Conservation (phyloP, 1,140 invertebrate genomes). For the Lasioglossum baleicum region DNA sequence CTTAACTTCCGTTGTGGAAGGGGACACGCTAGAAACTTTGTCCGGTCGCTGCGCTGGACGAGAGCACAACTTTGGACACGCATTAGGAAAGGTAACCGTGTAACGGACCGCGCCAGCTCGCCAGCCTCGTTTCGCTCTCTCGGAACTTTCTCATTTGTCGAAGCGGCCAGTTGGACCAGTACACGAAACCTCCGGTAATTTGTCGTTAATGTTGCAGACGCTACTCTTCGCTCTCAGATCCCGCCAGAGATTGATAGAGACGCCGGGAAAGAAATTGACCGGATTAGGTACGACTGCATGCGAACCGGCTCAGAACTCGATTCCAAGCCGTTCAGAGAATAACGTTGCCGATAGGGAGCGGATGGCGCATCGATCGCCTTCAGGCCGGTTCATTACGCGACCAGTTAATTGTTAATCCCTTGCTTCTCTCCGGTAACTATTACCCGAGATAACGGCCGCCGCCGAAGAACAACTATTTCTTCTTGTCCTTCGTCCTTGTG, state of each 20-base stretch:
- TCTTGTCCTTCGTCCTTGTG: no score
- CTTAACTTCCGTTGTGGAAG: constrained; percentile 35
- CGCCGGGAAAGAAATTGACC: constrained; percentile 8
- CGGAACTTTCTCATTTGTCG: constrained; percentile 47
- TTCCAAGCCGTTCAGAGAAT: not conserved
- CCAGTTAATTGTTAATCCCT: not conserved
- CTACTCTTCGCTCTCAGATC: not conserved
- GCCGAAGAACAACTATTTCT: no score
- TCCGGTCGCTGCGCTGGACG: constrained; percentile 12
- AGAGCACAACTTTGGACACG: constrained; percentile 46
- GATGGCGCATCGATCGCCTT: not conserved
- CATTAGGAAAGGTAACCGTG: constrained; percentile 43
- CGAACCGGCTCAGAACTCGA: not conserved
- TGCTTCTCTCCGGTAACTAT: not conserved
- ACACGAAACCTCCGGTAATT: constrained; percentile 31
- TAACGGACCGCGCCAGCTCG: constrained; percentile 10
- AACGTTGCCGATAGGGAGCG: not conserved
- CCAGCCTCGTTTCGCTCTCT: not conserved
- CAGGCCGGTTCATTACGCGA: not conserved
- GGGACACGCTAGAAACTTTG: constrained; percentile 47
- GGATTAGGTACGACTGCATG: constrained; percentile 4
- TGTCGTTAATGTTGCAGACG: constrained; percentile 39
- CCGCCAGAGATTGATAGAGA: constrained; percentile 1
- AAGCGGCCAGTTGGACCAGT: not conserved
- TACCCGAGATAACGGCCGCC: not conserved